These are phyloP conservation scores for Edolisoma coerulescens DNA, from an alignment of 2,113 vertebrate species.

Conservation along the genomic window DNA sequence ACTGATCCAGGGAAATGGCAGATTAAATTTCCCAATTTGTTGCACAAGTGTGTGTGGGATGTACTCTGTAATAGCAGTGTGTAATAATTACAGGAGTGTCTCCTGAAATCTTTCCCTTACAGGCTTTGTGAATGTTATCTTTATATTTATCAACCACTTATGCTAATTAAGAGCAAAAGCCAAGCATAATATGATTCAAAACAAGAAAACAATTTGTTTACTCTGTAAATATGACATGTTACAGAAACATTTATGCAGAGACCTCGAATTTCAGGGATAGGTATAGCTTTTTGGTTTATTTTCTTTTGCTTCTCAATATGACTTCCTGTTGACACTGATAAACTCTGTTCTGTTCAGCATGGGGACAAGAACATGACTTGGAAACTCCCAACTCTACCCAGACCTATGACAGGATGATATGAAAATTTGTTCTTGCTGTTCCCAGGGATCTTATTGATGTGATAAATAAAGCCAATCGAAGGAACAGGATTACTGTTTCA, in stretches of 20 bases:
- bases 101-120: not conserved
- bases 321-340: not conserved
- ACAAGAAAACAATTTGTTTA: not conserved
- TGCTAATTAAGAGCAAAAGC: not conserved
- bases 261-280: not conserved
- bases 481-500: not conserved
- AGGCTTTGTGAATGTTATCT: not conserved
- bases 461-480: not conserved
- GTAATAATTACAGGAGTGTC: not conserved
- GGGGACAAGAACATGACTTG: not conserved
- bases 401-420: not conserved
- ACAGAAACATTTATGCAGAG: not conserved
- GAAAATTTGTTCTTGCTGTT: not conserved
- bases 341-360: not conserved
- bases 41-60: rapidly evolving
- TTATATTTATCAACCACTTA: not conserved
- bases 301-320: not conserved
- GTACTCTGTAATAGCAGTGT: not conserved
- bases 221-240: not conserved
- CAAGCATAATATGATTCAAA: not conserved
- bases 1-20: not conserved
- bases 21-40: not conserved
- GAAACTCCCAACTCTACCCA: not conserved
- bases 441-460: not conserved
- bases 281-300: not conserved